Conservation (phyloP, 1,140 invertebrate genomes). For the Papilio xuthus region DNA sequence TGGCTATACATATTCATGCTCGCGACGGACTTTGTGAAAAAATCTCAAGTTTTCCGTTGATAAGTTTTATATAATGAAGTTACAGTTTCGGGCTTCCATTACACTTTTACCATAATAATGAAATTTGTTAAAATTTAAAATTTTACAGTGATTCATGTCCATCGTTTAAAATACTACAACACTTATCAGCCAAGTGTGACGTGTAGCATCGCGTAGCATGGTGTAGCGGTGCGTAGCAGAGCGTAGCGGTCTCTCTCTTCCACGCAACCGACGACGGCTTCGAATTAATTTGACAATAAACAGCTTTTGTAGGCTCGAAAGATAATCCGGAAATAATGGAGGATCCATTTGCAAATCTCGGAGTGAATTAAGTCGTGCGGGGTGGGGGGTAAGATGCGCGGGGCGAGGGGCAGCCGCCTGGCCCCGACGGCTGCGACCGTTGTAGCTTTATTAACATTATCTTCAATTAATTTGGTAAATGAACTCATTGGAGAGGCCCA, state of each 20-base stretch:
- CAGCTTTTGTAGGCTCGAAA: conserved; percentile 30
- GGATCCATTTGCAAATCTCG: conserved; percentile 38
- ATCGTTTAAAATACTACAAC: too few species aligned
- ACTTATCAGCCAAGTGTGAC: too few species aligned
- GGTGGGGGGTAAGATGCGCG: background rate
- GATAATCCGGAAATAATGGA: conserved; percentile 31
- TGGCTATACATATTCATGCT: conserved; percentile 33
- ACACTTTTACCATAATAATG: background rate
- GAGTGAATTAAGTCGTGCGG: conserved; percentile 30
- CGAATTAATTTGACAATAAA: conserved; percentile 33
- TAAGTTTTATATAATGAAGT: background rate
- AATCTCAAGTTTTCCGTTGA: background rate
- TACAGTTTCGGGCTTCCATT: background rate
- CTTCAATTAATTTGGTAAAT: conserved; percentile 37
- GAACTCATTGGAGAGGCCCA: conserved; percentile 24
- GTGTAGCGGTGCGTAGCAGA: background rate
- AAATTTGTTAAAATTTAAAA: background rate
- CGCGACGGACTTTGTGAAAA: background rate
- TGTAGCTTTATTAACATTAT: conserved; percentile 37
- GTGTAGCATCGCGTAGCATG: too few species aligned
- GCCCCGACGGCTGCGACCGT: conserved; percentile 27
- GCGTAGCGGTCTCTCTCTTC: background rate
- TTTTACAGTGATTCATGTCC: background rate
- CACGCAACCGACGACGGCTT: background rate
- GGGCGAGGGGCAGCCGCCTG: background rate